Evolutionary conservation across 2,888 invertebrate species (phyloP), one percentile per base, ranked within the genome.

Genomic region (Diaprepes abbreviatus): DNA sequence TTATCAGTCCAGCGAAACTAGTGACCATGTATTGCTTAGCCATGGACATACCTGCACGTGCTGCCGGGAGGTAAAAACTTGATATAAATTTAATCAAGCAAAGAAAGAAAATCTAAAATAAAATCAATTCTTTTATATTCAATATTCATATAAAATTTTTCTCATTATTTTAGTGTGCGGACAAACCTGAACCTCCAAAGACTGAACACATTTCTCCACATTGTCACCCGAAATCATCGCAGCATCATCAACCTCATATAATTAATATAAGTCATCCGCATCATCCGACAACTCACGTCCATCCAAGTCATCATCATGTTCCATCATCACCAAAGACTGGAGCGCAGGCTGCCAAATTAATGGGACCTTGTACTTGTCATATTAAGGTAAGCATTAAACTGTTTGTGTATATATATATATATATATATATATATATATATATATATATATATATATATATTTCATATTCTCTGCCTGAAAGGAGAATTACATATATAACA

Each of bases 1-100:
- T 24, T 83, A 83, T 73, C 83, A 81, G 72, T 79, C 83, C 16
- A 82, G 82, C 74, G 83, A 83, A 66, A 76, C 80, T 31, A 82
- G 82, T 74, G 83, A 83, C 60, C 82, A 82, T 70, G 80, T 79
- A 6, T 74, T 83, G n/a, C 75, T 82, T 14, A 74, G 72, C 10
- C 83, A 82, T 68, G 70, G 75, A 4, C 82, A 82, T 71, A 60
- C 73, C 1, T 75, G 77, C 54, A 69, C 72, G 4, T 72, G 72
- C 33, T 72, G 72, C 35, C 50, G 69, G 4, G 72, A 72, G 50
- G 72, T 72, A 69, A 64, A 55, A 21, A 16, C n/a, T n/a, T n/a
- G n/a, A n/a, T n/a, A n/a, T n/a, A n/a, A n/a, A n/a, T n/a, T n/a
- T n/a, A n/a, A n/a, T n/a, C n/a, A n/a, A n/a, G n/a, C n/a, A n/a